phyloP scores from a whole-genome alignment of 2,797 vertebrate species.

The Thamnophis elegans region DNA sequence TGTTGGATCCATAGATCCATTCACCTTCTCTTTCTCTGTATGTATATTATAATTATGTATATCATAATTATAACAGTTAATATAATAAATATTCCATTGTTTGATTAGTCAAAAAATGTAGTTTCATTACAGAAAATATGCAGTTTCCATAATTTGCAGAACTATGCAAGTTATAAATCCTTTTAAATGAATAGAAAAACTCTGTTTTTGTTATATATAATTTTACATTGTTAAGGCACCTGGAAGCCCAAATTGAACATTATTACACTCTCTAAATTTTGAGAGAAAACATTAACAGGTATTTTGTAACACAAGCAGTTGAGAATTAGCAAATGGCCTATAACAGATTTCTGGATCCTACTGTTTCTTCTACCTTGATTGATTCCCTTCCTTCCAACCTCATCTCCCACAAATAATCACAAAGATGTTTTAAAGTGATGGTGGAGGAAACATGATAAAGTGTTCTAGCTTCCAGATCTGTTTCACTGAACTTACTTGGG shows the following conservation, averaged over 20 bases:
- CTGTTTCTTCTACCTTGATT: conserved; percentile 39
- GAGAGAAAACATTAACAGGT: conserved; percentile 30
- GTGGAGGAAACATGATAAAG: conserved; percentile 31
- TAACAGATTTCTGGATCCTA: conserved; percentile 33
- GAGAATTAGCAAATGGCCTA: conserved; percentile 47
- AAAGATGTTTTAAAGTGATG: conserved; percentile 53
- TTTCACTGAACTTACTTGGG: conserved; percentile 41
- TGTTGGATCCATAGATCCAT: not conserved
- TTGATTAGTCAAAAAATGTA: not conserved
- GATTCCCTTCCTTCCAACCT: conserved; percentile 35
- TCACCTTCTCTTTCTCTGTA: not conserved
- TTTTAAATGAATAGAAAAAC: conserved; percentile 36
- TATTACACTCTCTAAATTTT: conserved; percentile 47
- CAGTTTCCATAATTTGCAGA: conserved; percentile 27
- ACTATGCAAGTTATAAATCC: conserved; percentile 5
- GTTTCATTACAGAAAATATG: not conserved
- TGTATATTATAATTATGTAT: too few relatives aligned
- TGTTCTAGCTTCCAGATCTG: conserved; percentile 44
- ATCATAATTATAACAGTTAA: too few relatives aligned
- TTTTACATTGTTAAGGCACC: conserved; percentile 21
- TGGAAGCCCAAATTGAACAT: conserved; percentile 20
- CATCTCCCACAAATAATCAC: conserved; percentile 43
- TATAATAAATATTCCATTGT: not conserved
- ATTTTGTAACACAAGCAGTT: conserved; percentile 36
- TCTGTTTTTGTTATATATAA: conserved; percentile 28